Percentiles rank a stretch among this genome's conserved stretches.
These are phyloP conservation scores for Drosophila punjabiensis DNA, from an alignment of 1,140 invertebrate genomes.

Conservation along the genomic window DNA sequence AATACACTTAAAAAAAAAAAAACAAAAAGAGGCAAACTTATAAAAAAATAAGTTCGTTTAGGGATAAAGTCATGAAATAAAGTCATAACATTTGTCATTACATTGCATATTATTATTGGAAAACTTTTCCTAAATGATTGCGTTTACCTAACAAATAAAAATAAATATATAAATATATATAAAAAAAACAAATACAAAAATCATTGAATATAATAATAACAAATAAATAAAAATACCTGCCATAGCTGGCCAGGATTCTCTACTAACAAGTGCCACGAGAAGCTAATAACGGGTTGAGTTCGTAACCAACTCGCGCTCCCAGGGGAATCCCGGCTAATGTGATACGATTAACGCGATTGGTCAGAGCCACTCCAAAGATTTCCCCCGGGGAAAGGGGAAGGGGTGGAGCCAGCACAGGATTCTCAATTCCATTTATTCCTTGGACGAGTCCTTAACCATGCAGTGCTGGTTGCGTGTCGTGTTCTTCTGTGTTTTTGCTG, in stretches of 20 bases:
- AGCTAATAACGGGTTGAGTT: neutral
- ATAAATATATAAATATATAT: neutral
- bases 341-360: conserved; percentile 22
- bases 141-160: neutral
- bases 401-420: neutral
- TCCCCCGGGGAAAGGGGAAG: conserved; percentile 1
- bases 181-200: neutral
- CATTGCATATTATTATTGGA: too few relatives aligned
- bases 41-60: too few relatives aligned
- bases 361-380: conserved; percentile 19
- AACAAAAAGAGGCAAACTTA: too few relatives aligned
- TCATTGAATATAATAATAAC: neutral
- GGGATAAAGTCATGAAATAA: too few relatives aligned
- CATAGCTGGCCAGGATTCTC: neutral
- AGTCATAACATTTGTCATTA: too few relatives aligned
- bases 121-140: too few relatives aligned
- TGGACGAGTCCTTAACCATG: conserved; percentile 14
- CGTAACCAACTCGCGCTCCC: neutral
- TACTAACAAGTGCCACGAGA: neutral
- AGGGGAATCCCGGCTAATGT: neutral
- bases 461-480: neutral
- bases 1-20: too few relatives aligned
- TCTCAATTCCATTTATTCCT: neutral
- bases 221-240: neutral
- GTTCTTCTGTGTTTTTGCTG: neutral